These are phyloP conservation scores for Trissoscelio sp. DNA, from an alignment of 2,888 invertebrate species.

Conservation along the genomic window DNA sequence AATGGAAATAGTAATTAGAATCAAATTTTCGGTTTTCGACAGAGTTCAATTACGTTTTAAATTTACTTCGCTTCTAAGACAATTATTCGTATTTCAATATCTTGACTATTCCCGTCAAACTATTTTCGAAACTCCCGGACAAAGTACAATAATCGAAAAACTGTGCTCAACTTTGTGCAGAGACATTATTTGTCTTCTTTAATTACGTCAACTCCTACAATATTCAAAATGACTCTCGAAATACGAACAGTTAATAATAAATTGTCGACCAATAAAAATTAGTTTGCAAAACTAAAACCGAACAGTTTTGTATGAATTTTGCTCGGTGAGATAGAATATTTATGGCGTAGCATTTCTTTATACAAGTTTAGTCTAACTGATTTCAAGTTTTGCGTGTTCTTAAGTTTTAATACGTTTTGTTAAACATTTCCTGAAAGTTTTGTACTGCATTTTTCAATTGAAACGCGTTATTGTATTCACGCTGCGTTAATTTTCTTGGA, in stretches of 20 bases:
- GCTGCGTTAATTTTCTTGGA: background rate
- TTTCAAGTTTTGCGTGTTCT: slow-evolving; percentile 23
- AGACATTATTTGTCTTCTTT: slow-evolving; percentile 10
- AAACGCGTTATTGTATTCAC: background rate
- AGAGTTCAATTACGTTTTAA: background rate
- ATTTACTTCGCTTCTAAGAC: background rate
- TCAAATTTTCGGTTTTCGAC: slow-evolving; percentile 3
- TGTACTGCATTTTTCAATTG: background rate
- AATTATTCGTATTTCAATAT: background rate
- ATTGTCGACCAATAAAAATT: slow-evolving; percentile 9
- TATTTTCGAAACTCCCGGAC: background rate
- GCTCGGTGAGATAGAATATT: slow-evolving; percentile 21
- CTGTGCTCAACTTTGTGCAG: background rate
- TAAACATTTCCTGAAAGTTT: background rate
- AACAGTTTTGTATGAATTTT: background rate
- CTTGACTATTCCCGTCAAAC: background rate
- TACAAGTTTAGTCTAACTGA: slow-evolving; percentile 15
- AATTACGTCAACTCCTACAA: background rate
- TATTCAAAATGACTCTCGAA: slow-evolving; percentile 3
- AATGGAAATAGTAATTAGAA: slow-evolving; percentile 32
- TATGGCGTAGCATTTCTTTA: slow-evolving; percentile 23
- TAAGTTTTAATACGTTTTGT: slow-evolving; percentile 36
- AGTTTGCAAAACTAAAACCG: background rate
- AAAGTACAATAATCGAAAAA: slow-evolving; percentile 2
- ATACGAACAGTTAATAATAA: slow-evolving; percentile 11